Evolutionary conservation across 2,113 vertebrate genomes (phyloP).

Genomic region (Marcusenius ussheri): DNA sequence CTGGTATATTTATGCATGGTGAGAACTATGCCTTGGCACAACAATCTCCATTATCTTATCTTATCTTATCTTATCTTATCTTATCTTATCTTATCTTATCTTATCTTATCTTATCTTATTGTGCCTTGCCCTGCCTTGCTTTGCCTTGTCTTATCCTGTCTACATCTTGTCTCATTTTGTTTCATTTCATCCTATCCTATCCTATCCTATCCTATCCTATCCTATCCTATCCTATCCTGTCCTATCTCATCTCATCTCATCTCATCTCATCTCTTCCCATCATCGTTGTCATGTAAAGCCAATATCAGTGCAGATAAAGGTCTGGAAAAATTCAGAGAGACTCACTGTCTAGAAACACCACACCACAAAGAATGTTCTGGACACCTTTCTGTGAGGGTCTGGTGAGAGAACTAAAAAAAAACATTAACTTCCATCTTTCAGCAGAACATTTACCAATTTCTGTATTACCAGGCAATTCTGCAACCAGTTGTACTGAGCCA

Average conservation of each 20-base stretch:
- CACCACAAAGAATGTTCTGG: background rate
- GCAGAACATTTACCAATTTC: background rate
- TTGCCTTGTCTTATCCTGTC: too few relatives aligned
- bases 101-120: too few relatives aligned
- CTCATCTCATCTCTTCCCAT: background rate
- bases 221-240: too few relatives aligned
- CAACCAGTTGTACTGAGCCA: background rate
- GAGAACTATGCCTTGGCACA: background rate
- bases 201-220: background rate
- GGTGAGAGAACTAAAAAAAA: background rate
- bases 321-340: background rate
- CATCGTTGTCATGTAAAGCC: background rate
- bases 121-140: too few relatives aligned
- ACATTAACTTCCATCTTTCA: background rate
- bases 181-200: too few relatives aligned
- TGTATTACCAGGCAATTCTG: background rate
- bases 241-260: background rate
- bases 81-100: background rate
- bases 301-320: background rate
- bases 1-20: background rate
- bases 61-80: background rate
- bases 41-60: background rate
- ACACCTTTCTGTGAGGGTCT: background rate
- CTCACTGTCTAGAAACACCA: background rate
- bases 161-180: too few relatives aligned